Percentiles rank a stretch among this genome's conserved stretches.
phyloP scores from a whole-genome alignment of 23 tunicate genomes.

The Halocynthia roretzi region DNA sequence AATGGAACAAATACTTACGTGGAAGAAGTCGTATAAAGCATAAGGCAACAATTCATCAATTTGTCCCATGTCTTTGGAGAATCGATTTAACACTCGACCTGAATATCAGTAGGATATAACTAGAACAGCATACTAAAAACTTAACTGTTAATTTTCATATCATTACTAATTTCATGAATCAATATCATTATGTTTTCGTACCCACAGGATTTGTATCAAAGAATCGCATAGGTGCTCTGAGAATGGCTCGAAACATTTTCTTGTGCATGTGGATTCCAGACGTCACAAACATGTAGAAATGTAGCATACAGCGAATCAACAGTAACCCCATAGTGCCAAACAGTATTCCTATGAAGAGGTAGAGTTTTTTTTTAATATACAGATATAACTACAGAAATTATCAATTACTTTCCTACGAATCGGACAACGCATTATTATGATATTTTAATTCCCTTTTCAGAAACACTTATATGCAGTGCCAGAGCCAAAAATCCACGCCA shows the following conservation, averaged over 20 bases:
- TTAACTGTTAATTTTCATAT: too few relatives aligned
- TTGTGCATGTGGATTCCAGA: slow-evolving; percentile 65
- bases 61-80: slow-evolving; percentile 92
- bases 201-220: slow-evolving; percentile 88
- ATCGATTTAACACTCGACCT: slow-evolving; percentile 73
- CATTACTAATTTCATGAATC: too few relatives aligned
- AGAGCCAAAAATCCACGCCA: too few relatives aligned
- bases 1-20: slow-evolving; percentile 21
- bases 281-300: slow-evolving; percentile 42
- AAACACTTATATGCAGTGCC: too few relatives aligned
- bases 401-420: too few relatives aligned
- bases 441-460: too few relatives aligned
- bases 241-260: slow-evolving; percentile 60
- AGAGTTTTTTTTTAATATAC: too few relatives aligned
- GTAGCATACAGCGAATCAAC: slow-evolving; percentile 17
- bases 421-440: too few relatives aligned
- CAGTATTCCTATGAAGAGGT: too few relatives aligned
- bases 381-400: too few relatives aligned
- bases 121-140: not conserved
- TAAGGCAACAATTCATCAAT: slow-evolving; percentile 70
- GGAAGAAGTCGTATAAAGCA: slow-evolving; percentile 38
- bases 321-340: not conserved
- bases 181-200: slow-evolving; percentile 1
- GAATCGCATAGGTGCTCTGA: slow-evolving; percentile 59
- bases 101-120: not conserved